Percentiles rank a stretch among this genome's conserved stretches.
These are phyloP conservation scores for Parnassius smintheus DNA, from an alignment of 2,888 invertebrate species.

Conservation along the genomic window DNA sequence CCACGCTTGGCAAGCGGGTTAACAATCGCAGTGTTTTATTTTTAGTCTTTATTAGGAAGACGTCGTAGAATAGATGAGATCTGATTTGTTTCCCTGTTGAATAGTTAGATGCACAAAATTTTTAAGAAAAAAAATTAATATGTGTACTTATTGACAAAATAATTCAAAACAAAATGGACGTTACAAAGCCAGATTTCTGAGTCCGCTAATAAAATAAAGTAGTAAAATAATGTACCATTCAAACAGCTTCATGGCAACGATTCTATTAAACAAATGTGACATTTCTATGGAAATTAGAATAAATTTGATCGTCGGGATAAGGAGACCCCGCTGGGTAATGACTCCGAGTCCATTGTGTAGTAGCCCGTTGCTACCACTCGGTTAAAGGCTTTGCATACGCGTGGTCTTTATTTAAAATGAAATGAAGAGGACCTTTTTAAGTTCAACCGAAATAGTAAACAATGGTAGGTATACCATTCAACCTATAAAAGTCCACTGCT, in stretches of 20 bases:
- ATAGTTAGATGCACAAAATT: too few relatives aligned
- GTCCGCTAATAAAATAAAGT: slow-evolving; percentile 17
- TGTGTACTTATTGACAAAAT: too few relatives aligned
- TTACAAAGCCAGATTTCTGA: slow-evolving; percentile 12
- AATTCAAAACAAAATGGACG: neutral
- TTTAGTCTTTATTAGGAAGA: too few relatives aligned
- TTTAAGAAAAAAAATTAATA: too few relatives aligned
- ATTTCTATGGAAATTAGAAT: slow-evolving; percentile 39
- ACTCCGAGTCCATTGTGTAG: slow-evolving; percentile 30
- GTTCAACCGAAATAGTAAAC: neutral
- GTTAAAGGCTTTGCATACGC: slow-evolving; percentile 5
- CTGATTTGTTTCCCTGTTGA: too few relatives aligned
- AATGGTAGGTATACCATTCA: too few relatives aligned
- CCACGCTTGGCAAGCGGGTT: too few relatives aligned
- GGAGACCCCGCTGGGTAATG: slow-evolving; percentile 34
- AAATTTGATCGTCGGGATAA: slow-evolving; percentile 31
- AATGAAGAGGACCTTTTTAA: neutral
- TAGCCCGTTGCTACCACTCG: slow-evolving; percentile 27
- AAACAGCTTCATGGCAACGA: slow-evolving; percentile 22
- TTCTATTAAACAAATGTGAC: slow-evolving; percentile 33
- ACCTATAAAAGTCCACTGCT: too few relatives aligned
- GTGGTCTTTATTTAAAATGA: slow-evolving; percentile 14
- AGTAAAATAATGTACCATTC: slow-evolving; percentile 33
- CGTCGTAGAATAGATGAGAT: too few relatives aligned
- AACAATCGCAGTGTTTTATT: too few relatives aligned